Conservation (phyloP, 2,888 invertebrate genomes). For the Polyommatus iphigenia region DNA sequence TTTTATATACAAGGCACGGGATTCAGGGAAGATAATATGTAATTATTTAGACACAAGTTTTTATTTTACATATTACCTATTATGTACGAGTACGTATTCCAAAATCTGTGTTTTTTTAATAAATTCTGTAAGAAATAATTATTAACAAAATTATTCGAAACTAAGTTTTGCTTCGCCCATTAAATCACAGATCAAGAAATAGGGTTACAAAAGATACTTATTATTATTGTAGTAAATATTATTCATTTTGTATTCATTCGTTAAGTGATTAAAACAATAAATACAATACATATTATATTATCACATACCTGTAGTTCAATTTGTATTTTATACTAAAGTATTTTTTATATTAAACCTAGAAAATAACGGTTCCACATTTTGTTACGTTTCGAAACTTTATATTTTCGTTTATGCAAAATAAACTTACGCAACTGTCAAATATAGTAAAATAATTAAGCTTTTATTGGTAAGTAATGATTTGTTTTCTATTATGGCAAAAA, state of each 20-base stretch:
- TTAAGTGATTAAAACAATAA: background rate
- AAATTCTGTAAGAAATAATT: background rate
- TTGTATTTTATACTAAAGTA: background rate
- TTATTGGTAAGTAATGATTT: too few relatives aligned
- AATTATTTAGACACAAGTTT: background rate
- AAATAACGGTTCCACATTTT: background rate
- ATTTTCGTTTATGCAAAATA: background rate
- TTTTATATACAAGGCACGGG: conserved; percentile 37
- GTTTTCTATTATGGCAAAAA: too few relatives aligned
- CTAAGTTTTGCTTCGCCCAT: background rate
- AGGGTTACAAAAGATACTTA: background rate
- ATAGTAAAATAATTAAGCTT: too few relatives aligned
- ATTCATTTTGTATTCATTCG: background rate
- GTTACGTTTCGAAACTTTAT: background rate
- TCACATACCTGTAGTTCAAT: background rate
- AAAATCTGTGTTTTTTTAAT: background rate
- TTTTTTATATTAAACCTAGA: background rate
- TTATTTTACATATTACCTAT: background rate
- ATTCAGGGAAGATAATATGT: conserved; percentile 35
- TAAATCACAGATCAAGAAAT: background rate
- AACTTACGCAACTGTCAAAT: background rate
- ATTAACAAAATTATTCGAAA: background rate
- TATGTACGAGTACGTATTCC: background rate
- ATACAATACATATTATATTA: background rate
- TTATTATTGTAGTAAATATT: background rate